Percentiles rank a stretch among this genome's conserved stretches.
Conservation (phyloP, 2,888 invertebrate genomes). For the Endotricha flammealis region DNA sequence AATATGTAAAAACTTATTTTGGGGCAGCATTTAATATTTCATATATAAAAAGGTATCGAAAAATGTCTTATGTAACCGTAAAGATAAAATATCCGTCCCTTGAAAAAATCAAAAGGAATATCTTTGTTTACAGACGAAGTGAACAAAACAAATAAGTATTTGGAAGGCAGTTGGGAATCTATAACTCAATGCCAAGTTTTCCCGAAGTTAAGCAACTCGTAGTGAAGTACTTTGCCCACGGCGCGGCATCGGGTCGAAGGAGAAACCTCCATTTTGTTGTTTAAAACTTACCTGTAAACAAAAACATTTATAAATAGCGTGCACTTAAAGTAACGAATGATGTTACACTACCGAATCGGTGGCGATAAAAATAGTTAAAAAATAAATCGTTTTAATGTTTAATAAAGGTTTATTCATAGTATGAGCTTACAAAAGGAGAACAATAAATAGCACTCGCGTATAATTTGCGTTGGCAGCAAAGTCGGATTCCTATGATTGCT, state of each 20-base stretch:
- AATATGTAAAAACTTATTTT: too few species aligned
- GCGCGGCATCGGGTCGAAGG: constrained; percentile 47
- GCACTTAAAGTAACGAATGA: constrained; percentile 16
- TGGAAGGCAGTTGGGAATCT: constrained; percentile 70
- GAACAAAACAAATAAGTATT: constrained; percentile 73
- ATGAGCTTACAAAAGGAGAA: too few species aligned
- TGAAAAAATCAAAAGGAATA: constrained; percentile 48
- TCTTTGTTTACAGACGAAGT: constrained; percentile 66
- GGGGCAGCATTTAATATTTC: too few species aligned
- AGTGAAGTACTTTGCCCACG: constrained; percentile 55
- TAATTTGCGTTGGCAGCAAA: too few species aligned
- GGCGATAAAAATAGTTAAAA: neutral
- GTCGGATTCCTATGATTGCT: too few species aligned
- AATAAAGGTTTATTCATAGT: too few species aligned
- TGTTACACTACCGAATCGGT: constrained; percentile 1
- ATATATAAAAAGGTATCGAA: too few species aligned
- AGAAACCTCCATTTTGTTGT: constrained; percentile 53
- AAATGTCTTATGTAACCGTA: too few species aligned
- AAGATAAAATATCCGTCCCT: constrained; percentile 15
- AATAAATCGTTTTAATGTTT: too few species aligned
- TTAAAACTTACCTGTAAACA: constrained; percentile 67
- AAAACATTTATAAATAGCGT: constrained; percentile 43
- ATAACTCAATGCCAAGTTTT: constrained; percentile 77
- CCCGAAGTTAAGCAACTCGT: constrained; percentile 59
- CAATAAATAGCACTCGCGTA: too few species aligned